Evolutionary conservation across 2,888 invertebrate species (phyloP).

Genomic region (Platynereis dumerilii): DNA sequence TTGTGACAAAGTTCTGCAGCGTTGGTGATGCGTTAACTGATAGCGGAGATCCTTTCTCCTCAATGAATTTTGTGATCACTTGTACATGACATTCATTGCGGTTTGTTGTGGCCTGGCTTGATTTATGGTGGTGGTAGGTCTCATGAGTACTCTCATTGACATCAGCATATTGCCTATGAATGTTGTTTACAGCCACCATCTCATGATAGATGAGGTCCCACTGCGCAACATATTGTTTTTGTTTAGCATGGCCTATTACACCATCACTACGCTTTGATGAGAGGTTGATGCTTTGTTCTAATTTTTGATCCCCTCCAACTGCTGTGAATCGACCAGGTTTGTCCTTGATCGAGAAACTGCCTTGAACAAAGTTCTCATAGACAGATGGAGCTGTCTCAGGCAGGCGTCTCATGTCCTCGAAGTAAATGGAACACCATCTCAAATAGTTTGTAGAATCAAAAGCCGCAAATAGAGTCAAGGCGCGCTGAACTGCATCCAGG

Average conservation of each 20-base stretch:
- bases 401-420: constrained; percentile 16
- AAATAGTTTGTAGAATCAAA: constrained; percentile 23
- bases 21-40: constrained; percentile 2
- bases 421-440: constrained; percentile 15
- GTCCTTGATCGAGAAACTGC: constrained; percentile 18
- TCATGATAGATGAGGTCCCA: constrained; percentile 24
- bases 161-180: constrained; percentile 12
- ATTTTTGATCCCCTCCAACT: constrained; percentile 16
- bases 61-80: constrained; percentile 9
- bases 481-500: constrained; percentile 20
- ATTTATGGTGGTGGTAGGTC: constrained; percentile 14
- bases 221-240: constrained; percentile 17
- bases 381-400: constrained; percentile 24
- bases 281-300: constrained; percentile 19
- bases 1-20: constrained; percentile 16
- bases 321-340: constrained; percentile 21
- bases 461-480: constrained; percentile 15
- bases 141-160: constrained; percentile 12
- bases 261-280: constrained; percentile 17
- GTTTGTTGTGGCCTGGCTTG: constrained; percentile 1
- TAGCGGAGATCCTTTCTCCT: constrained; percentile 17
- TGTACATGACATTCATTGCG: constrained; percentile 9
- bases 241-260: constrained; percentile 19
- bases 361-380: constrained; percentile 7
- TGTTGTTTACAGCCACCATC: constrained; percentile 20